Evolutionary conservation across 2,888 invertebrate genomes (phyloP).

Genomic region (Gymnocheta viridis): DNA sequence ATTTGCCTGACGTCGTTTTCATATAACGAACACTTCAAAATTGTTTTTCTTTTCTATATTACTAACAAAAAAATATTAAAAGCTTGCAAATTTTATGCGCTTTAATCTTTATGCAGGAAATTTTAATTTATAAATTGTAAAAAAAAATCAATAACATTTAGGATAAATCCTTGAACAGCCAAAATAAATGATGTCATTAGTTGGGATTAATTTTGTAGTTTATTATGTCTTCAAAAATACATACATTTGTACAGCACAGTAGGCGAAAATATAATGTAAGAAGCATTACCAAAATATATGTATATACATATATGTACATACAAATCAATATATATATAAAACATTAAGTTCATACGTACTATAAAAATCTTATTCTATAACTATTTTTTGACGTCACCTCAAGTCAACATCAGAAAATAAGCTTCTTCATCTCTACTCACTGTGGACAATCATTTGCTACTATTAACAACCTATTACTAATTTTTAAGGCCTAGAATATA

Average conservation of each 20-base stretch:
- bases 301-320: background rate
- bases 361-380: too few relatives aligned
- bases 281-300: too few relatives aligned
- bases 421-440: too few relatives aligned
- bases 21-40: conserved; percentile 25
- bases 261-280: too few relatives aligned
- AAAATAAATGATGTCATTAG: background rate
- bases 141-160: background rate
- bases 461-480: too few relatives aligned
- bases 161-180: background rate
- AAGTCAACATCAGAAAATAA: too few relatives aligned
- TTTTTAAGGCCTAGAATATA: too few relatives aligned
- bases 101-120: background rate
- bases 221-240: background rate
- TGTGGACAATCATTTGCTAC: too few relatives aligned
- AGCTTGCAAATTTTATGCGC: conserved; percentile 12
- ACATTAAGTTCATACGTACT: too few relatives aligned
- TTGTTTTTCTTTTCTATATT: background rate
- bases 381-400: too few relatives aligned
- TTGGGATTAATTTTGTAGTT: background rate
- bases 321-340: too few relatives aligned
- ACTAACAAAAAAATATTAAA: conserved; percentile 32
- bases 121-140: background rate
- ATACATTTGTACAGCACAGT: background rate
- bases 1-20: conserved; percentile 43